Base-by-base conservation (phyloP, 2,888 invertebrate species). In the Physocephala rufipes region DNA sequence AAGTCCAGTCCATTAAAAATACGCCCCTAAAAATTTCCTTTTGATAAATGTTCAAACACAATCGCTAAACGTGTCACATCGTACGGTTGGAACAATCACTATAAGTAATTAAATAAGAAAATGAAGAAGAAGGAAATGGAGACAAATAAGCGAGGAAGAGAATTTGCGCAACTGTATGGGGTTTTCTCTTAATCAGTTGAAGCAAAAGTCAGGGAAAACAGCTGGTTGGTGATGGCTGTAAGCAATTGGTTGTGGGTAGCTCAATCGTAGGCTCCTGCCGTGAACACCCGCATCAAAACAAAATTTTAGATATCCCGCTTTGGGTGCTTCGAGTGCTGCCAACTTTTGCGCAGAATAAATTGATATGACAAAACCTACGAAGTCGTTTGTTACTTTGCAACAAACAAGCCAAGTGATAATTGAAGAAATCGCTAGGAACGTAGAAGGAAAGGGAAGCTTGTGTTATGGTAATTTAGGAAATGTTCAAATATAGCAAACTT, bases 341-440 rank as follows among this genome's bases (percentile, higher is more conserved):
- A 68, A 62, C 61, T 68, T 68, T 68, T 62, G 68, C 68, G 49
- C 51, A 68, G 62, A 68, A 68, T 68, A 68, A 68, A 68, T 68
- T 68, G 68, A 68, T 68, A 68, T 68, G 68, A 68, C 68, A 68
- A 68, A 49, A 68, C 62, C 68, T 51, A 68, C 68, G 68, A 62
- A 30, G 30, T 36, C 36, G 36, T 36, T 9, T 28, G 28, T 24
- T 61, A 21, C 55, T 67, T 58, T 58, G 21, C 51, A 68, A 47
- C 49, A 16, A 45, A 51, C n/a, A n/a, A n/a, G n/a, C 12, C 9
- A 26, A 58, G 26, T 15, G 24, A 15, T 26, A 58, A 16, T 58
- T 24, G 53, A 21, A 53, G n/a, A 53, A 53, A n/a, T 21, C 53
- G 21, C 2, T 21, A 43, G 30, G n/a, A 55, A 19, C 9, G 30